Base-by-base conservation (phyloP, 2,888 invertebrate species). In the Xanthia togata region DNA sequence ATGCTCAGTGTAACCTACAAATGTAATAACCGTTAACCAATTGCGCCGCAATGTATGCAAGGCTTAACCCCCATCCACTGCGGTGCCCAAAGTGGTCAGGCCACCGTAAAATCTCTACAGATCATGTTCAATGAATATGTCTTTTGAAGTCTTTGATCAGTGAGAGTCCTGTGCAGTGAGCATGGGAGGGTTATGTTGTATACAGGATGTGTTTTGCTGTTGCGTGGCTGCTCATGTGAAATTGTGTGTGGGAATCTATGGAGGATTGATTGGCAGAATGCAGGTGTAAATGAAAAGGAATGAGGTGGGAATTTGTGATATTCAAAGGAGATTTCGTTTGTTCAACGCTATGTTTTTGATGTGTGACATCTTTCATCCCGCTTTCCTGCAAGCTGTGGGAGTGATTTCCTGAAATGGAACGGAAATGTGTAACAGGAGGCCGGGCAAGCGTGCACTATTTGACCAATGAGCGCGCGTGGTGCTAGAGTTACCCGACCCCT, bases 61-160 rank as follows among this genome's bases (percentile, higher is more conserved):
- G 69, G 78, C 75, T 70, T 55, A 55, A 55, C 55, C n/a, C 55
- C 55, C 8, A 75, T 73, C 47, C 83, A 67, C 80, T 63, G 78
- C 80, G 72, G 55, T 84, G 63, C 65, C 85, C 83, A 89, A 89
- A 90, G 89, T 81, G 85, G 75, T 72, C 81, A 83, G 75, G 67
- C 73, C 78, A 79, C 77, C 90, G 88, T 89, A 63, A 82, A 86
- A 89, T 82, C 87, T 78, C 81, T 17, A 80, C 79, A 79, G 78
- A 82, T 84, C 76, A 83, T 78, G 82, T 83, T 84, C 90, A 89
- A n/a, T 90, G 90, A 87, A 79, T 77, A 82, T 55, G 70, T 73
- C 73, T 79, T 83, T 79, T 67, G 76, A 82, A 73, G 73, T 70
- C 90, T 90, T 90, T 90, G 90, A 90, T 90, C 81, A 78, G 31